Percentiles rank a stretch among this genome's conserved stretches.
Evolutionary conservation across 2,113 vertebrate genomes (phyloP).

Genomic region (Phalacrocorax pelagicus): DNA sequence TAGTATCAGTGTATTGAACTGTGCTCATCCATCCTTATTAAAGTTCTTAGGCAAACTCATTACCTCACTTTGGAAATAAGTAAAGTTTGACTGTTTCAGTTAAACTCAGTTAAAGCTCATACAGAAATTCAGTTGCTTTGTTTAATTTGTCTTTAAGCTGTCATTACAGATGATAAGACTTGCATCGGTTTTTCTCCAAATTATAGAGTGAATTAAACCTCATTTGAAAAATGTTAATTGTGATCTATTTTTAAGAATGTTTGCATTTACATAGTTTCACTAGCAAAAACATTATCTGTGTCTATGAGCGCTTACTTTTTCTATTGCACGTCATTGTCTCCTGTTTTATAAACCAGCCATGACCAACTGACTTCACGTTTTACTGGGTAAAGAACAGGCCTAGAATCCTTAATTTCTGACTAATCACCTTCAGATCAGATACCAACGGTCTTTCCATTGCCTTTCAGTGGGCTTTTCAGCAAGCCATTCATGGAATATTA

Average conservation of each 20-base stretch:
- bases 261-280: neutral
- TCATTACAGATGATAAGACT: conserved; percentile 20
- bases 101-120: conserved; percentile 39
- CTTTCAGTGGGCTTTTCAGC: neutral
- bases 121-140: conserved; percentile 35
- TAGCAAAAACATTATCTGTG: neutral
- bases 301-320: neutral
- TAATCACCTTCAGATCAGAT: neutral
- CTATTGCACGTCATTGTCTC: neutral
- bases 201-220: conserved; percentile 25
- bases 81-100: conserved; percentile 15
- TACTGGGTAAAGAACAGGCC: neutral
- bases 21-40: neutral
- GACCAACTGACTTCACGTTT: neutral
- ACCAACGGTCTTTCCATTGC: neutral
- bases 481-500: conserved; percentile 14
- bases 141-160: conserved; percentile 31
- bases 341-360: neutral
- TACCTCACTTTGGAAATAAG: conserved; percentile 1
- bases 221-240: conserved; percentile 36
- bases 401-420: neutral
- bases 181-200: conserved; percentile 38
- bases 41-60: neutral
- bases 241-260: conserved; percentile 12
- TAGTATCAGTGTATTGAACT: neutral